Conservation (phyloP, 2,888 invertebrate genomes). For the Nebria salina region DNA sequence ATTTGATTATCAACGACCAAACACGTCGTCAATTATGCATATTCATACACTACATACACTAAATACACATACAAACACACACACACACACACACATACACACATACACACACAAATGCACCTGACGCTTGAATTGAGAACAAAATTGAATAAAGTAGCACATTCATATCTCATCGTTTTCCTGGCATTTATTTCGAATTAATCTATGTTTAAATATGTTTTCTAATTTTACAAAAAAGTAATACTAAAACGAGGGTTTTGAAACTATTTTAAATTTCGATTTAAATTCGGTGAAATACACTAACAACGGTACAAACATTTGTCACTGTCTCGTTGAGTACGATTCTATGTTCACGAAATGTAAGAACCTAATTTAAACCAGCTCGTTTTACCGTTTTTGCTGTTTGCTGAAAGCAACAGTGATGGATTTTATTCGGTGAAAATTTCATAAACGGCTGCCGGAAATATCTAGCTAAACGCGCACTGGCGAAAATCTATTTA, state of each 20-base stretch:
- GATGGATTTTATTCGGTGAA: slow-evolving; percentile 24
- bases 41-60: background rate
- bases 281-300: too few relatives aligned
- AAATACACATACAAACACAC: too few relatives aligned
- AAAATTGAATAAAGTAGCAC: background rate
- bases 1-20: background rate
- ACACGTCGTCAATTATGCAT: background rate
- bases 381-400: background rate
- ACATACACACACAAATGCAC: background rate
- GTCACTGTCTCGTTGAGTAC: slow-evolving; percentile 2
- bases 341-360: slow-evolving; percentile 9
- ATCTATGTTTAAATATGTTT: background rate
- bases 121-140: background rate
- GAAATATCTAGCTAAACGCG: background rate
- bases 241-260: too few relatives aligned
- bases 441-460: slow-evolving; percentile 20
- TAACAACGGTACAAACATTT: too few relatives aligned
- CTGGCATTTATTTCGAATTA: background rate
- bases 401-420: background rate
- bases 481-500: slow-evolving; percentile 8
- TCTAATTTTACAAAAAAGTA: too few relatives aligned
- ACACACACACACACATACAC: background rate
- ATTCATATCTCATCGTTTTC: background rate
- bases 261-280: too few relatives aligned
- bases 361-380: slow-evolving; percentile 17